phyloP scores from a whole-genome alignment of 2,113 vertebrate species.

The Sphyrna mokarran region DNA sequence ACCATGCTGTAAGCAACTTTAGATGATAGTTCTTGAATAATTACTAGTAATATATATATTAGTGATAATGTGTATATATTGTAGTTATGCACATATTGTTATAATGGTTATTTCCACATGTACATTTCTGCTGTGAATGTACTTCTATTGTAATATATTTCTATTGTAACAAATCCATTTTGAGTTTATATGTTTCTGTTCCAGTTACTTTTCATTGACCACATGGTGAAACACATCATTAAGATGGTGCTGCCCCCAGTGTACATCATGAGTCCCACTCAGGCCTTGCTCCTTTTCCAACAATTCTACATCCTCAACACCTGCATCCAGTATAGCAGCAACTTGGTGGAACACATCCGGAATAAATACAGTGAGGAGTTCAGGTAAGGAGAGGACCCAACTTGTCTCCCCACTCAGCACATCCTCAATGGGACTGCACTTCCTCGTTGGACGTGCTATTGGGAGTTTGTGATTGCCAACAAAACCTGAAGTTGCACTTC shows the following conservation, averaged over 20 bases:
- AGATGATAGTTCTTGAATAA: no score
- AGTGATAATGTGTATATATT: neutral
- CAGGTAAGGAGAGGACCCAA: constrained; percentile 50
- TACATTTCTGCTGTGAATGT: neutral
- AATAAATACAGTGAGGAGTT: constrained; percentile 62
- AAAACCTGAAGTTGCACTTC: neutral
- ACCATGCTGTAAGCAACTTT: no score
- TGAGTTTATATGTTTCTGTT: constrained; percentile 37
- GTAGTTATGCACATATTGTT: no score
- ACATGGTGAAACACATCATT: constrained; percentile 56
- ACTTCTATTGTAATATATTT: neutral
- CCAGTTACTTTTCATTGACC: constrained; percentile 55
- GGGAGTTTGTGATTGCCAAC: neutral
- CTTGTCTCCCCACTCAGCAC: neutral
- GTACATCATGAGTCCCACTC: constrained; percentile 48
- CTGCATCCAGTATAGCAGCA: constrained; percentile 58
- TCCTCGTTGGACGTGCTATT: neutral
- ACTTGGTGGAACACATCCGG: constrained; percentile 52
- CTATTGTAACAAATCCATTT: neutral
- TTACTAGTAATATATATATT: neutral
- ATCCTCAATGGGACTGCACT: neutral
- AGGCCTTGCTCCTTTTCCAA: constrained; percentile 62
- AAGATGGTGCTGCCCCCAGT: constrained; percentile 49
- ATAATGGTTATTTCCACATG: no score
- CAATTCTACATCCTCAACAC: constrained; percentile 61